Evolutionary conservation across 1,140 invertebrate genomes (phyloP).

Genomic region (Lepidurus apus): DNA sequence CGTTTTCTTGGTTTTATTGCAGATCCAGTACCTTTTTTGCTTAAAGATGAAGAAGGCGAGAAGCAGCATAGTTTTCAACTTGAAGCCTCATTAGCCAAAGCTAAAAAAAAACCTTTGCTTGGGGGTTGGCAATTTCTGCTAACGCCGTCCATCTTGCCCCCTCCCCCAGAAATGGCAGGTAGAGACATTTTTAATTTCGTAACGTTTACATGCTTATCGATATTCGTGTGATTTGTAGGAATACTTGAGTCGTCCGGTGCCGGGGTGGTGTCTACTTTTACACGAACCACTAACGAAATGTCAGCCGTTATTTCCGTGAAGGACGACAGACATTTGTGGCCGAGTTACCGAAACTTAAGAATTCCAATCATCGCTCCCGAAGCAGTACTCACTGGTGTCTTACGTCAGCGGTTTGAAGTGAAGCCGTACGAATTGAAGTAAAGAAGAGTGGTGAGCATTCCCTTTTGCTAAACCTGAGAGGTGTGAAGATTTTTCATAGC

Average conservation of each 20-base stretch:
- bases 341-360: slow-evolving; percentile 42
- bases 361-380: slow-evolving; percentile 46
- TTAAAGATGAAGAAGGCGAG: slow-evolving; percentile 47
- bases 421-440: slow-evolving; percentile 25
- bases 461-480: not conserved
- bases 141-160: slow-evolving; percentile 46
- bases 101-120: slow-evolving; percentile 43
- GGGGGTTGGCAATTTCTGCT: slow-evolving; percentile 44
- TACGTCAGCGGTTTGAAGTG: slow-evolving; percentile 47
- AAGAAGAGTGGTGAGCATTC: not conserved
- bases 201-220: not conserved
- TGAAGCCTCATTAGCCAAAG: slow-evolving; percentile 43
- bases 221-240: not conserved
- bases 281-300: slow-evolving; percentile 35
- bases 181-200: not conserved
- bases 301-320: slow-evolving; percentile 44
- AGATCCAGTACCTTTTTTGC: slow-evolving; percentile 44
- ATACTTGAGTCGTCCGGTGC: slow-evolving; percentile 28
- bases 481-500: too few species aligned
- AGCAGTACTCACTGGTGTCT: slow-evolving; percentile 48
- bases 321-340: slow-evolving; percentile 43
- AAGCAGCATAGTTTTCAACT: slow-evolving; percentile 46
- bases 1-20: slow-evolving; percentile 29
- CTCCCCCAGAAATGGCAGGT: slow-evolving; percentile 49
- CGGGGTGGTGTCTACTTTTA: not conserved